A percentile compares a stretch with the other conserved stretches of the same genome.
Conservation (phyloP, 2,113 vertebrate genomes). For the Mustela nigripes region DNA sequence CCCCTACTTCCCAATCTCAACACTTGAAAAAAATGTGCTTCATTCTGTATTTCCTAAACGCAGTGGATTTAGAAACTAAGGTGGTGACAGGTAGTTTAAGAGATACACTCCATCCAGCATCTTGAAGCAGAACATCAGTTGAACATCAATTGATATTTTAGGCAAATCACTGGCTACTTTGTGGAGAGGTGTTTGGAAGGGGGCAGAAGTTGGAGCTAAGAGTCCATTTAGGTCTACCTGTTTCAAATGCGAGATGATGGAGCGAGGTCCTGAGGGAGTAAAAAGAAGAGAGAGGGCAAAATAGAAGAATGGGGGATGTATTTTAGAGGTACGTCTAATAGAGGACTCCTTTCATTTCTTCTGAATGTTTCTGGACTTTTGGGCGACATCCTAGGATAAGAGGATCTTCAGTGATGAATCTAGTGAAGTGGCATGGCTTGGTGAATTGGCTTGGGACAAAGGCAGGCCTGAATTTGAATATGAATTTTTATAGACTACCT, state of each 20-base stretch:
- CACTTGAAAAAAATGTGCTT: background rate
- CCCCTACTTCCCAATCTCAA: background rate
- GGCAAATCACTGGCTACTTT: background rate
- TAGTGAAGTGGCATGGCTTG: background rate
- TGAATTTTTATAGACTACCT: background rate
- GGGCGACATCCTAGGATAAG: background rate
- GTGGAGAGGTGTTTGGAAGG: background rate
- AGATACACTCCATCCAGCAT: background rate
- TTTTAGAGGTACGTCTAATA: background rate
- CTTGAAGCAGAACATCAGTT: background rate
- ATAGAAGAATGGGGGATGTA: background rate
- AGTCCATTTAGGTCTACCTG: background rate
- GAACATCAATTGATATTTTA: background rate
- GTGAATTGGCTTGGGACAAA: background rate
- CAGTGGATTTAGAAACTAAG: background rate
- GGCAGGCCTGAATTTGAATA: background rate
- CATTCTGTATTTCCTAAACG: background rate
- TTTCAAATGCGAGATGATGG: background rate
- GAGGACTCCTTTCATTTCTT: background rate
- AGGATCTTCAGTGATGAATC: background rate
- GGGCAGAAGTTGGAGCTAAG: background rate
- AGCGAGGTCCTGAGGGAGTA: background rate
- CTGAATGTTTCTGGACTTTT: slow-evolving; percentile 46
- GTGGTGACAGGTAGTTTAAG: background rate
- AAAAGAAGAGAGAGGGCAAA: background rate